Evolutionary conservation across 2,113 vertebrate species (phyloP), one percentile per base, ranked within the genome.

Genomic region (Rhea pennata): DNA sequence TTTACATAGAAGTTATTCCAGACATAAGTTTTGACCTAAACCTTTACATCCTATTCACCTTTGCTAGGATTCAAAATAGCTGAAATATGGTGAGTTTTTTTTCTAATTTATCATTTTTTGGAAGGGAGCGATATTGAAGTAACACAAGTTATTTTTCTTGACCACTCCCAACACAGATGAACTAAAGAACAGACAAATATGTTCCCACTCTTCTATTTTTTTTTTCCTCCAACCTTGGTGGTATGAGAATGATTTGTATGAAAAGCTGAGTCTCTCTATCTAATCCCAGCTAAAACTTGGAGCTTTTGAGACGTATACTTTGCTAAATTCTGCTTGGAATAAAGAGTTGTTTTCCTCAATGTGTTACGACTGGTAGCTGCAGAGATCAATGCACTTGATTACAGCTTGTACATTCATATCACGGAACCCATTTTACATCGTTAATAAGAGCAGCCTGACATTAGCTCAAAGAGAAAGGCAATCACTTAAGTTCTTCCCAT

Each of bases 401-500:
- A 53, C 75, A 79, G 67, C 53, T 74, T 91, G 66, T 85, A 61
- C 71, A 94, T 96, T 94, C 86, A 44, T 96, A 90, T 95, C 95
- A 95, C 87, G 81, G 66, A 96, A 95, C 73, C 33, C 46, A 93
- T 91, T 96, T 96, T 80, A 88, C 6, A 20, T 81, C 15, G 61
- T 88, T 95, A 97, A 97, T 97, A 95, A 93, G 75, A 94, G 64
- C 53, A 87, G 84, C 39, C 94, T 96, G 89, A 87, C 50, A 93
- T 96, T 97, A 96, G 93, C 91, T 73, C 80, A 87, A 93, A 97
- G 50, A 97, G 85, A 89, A 96, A 97, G 95, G 87, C 64, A 93
- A 97, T 91, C 81, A 93, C 84, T 95, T 90, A 96, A 91, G 75
- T 79, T 95, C 92, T 93, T 95, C 92, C 89, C 87, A 70, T 96